Conservation (phyloP, 2,113 vertebrate species). For the Pseudorectes ferrugineus region DNA sequence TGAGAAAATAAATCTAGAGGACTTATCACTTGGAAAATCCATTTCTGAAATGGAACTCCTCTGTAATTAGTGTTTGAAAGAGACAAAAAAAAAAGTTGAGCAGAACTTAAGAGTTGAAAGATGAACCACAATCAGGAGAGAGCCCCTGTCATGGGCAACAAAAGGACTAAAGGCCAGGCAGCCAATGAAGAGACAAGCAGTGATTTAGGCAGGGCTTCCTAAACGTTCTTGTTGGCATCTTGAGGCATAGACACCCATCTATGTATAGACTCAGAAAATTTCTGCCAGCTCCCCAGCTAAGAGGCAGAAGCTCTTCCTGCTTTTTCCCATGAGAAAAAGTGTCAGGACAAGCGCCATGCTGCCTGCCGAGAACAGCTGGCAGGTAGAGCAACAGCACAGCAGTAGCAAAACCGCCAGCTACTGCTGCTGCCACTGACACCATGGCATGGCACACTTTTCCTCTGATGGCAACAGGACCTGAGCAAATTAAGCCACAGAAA, state of each 20-base stretch:
- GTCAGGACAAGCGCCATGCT: background rate
- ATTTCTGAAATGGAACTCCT: background rate
- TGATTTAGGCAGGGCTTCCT: background rate
- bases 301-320: background rate
- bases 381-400: background rate
- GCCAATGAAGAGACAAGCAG: background rate
- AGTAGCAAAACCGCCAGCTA: background rate
- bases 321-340: background rate
- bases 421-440: background rate
- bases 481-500: background rate
- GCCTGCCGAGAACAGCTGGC: background rate
- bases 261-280: background rate
- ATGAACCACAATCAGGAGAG: background rate
- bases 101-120: background rate
- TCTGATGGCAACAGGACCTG: background rate
- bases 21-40: background rate
- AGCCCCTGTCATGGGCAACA: fast-evolving
- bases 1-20: background rate
- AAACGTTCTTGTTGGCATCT: background rate
- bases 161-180: background rate
- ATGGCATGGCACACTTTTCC: background rate
- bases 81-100: background rate
- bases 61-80: background rate
- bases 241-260: background rate
- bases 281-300: background rate